Base-by-base conservation (phyloP, 2,797 vertebrate species). In the Zonotrichia albicollis region DNA sequence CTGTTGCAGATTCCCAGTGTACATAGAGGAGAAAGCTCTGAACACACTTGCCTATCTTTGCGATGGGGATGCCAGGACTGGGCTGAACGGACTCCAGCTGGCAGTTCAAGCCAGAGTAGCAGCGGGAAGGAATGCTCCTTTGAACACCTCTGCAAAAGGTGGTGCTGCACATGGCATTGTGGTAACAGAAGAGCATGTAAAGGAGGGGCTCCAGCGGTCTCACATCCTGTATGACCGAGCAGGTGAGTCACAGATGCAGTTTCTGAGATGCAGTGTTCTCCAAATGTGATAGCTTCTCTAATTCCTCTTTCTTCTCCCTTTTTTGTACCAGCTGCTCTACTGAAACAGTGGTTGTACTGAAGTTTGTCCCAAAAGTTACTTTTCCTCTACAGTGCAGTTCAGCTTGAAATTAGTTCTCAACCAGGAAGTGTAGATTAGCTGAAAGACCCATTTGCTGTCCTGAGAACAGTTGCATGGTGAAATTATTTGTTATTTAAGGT, bases 211-310 rank as follows among this genome's bases (percentile, higher is more conserved):
- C 6, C 99, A 99, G 96, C 98, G 98, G 81, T 99, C 99, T 27
- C 99, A 99, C 89, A 99, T 99, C 94, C 98, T 99, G 22, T 99
- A 99, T 62, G 99, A 99, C 94, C 98, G 98, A 97, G 99, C 99
- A 76, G 99, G 99, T 99, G 94, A 97, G 98, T 89, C 43, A 29
- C 38, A 36, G 30, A 27, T 50, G 9, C 10, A 7, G 38, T 73
- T 80, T 48, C 30, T 51, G 58, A 77, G 13, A 46, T 36, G 16
- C 64, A 26, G 10, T 2, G 2, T 78, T 85, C 38, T 84, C 53
- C 43, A 54, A 15, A 78, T 17, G 32, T 60, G 40, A 43, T 54
- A 46, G 14, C 25, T 10, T 72, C 16, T 42, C 2, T 70, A 10
- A 58, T 45, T 94, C 42, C 25, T 66, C 7, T n/a, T 73, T 57